Conservation (phyloP, 2,113 vertebrate genomes). For the Heloderma charlesbogerti region DNA sequence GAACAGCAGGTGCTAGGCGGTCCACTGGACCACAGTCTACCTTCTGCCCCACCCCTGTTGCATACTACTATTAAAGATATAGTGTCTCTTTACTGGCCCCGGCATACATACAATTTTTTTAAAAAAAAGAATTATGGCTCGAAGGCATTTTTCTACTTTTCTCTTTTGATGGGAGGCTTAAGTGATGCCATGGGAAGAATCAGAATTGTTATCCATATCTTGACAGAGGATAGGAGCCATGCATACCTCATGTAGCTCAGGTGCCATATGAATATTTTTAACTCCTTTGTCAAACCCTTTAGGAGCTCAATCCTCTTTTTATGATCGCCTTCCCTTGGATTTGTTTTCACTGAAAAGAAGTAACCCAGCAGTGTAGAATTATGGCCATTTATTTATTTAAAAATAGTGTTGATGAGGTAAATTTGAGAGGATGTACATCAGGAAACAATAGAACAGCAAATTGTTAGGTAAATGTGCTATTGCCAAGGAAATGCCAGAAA, state of each 20-base stretch:
- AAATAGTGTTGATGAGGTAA: too few species aligned
- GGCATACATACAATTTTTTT: not conserved
- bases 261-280: conserved; percentile 7
- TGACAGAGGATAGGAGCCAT: not conserved
- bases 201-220: not conserved
- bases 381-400: too few species aligned
- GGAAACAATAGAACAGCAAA: too few species aligned
- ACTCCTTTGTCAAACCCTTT: not conserved
- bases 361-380: not conserved
- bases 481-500: too few species aligned
- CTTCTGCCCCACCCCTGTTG: not conserved
- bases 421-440: too few species aligned
- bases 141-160: not conserved
- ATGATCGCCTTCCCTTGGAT: not conserved
- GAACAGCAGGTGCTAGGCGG: too few species aligned
- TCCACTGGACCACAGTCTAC: not conserved
- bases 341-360: not conserved
- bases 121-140: too few species aligned
- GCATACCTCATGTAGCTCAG: not conserved
- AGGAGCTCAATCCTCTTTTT: not conserved
- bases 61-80: not conserved
- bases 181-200: not conserved
- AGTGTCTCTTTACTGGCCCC: not conserved
- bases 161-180: not conserved
- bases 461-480: too few species aligned